Evolutionary conservation across 1,140 invertebrate genomes (phyloP).

Genomic region (Homarus americanus): DNA sequence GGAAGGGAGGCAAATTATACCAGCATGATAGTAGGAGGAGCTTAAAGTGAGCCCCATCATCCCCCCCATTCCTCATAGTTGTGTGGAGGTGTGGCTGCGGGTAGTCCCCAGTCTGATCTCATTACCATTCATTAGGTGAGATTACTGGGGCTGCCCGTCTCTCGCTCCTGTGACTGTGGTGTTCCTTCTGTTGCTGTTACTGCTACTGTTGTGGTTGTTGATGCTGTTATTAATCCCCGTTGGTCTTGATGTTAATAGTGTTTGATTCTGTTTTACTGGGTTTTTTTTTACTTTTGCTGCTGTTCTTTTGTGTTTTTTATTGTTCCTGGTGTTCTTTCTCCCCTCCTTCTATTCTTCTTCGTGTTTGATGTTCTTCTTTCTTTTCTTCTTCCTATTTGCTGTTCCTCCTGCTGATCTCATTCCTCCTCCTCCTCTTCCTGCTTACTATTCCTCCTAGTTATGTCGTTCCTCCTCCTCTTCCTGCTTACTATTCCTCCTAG

Average conservation of each 20-base stretch:
- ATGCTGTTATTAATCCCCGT: background rate
- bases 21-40: conserved; percentile 17
- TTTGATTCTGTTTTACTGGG: background rate
- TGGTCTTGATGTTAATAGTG: background rate
- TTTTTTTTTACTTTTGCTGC: background rate
- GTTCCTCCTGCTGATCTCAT: background rate
- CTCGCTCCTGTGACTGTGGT: background rate
- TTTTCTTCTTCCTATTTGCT: background rate
- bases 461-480: too few species aligned
- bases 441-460: conserved; percentile 9
- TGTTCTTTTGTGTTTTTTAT: background rate
- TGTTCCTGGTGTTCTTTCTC: background rate
- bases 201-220: background rate
- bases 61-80: conserved; percentile 67
- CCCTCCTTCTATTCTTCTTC: background rate
- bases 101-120: conserved; percentile 58
- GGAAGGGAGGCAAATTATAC: conserved; percentile 18
- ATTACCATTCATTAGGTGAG: conserved; percentile 68
- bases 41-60: background rate
- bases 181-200: background rate
- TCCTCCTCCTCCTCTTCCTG: conserved; percentile 3
- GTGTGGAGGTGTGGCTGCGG: conserved; percentile 55
- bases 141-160: conserved; percentile 46
- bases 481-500: too few species aligned
- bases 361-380: background rate